Evolutionary conservation across 2,113 vertebrate species (phyloP).

Genomic region (Proteles cristata): DNA sequence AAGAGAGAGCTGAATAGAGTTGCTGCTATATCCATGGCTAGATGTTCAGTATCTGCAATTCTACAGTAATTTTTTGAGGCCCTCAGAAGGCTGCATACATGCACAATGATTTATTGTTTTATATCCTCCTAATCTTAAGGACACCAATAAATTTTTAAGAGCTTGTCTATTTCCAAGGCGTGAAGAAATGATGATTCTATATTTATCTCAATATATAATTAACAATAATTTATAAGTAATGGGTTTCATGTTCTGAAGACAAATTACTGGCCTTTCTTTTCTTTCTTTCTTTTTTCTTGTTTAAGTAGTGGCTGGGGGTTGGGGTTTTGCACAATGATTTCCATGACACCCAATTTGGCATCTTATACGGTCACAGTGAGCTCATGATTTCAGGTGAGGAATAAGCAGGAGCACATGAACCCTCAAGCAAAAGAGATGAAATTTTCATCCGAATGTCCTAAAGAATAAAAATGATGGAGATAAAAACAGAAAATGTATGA

Average conservation of each 20-base stretch:
- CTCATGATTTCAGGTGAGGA: slow-evolving; percentile 75
- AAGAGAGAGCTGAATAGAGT: not conserved
- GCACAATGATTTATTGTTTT: slow-evolving; percentile 57
- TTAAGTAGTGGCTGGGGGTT: not conserved
- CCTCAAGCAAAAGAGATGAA: slow-evolving; percentile 80
- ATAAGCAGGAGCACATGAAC: slow-evolving; percentile 70
- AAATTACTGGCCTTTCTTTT: slow-evolving; percentile 58
- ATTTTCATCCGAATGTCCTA: slow-evolving; percentile 76
- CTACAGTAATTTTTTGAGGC: slow-evolving; percentile 1
- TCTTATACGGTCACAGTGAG: slow-evolving; percentile 63
- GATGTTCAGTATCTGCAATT: slow-evolving; percentile 23
- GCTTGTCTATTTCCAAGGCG: slow-evolving; percentile 64
- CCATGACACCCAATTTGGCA: slow-evolving; percentile 61
- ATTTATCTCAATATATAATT: slow-evolving; percentile 77
- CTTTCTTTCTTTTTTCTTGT: not conserved
- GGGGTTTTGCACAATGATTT: slow-evolving; percentile 53
- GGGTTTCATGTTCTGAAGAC: slow-evolving; percentile 59
- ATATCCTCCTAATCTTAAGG: slow-evolving; percentile 56
- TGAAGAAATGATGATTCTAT: slow-evolving; percentile 72
- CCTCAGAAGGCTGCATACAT: slow-evolving; percentile 17
- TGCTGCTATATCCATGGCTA: not conserved
- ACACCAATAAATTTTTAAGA: slow-evolving; percentile 71
- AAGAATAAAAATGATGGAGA: slow-evolving; percentile 85
- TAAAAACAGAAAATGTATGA: slow-evolving; percentile 83
- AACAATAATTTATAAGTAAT: slow-evolving; percentile 74